Evolutionary conservation across 2,113 vertebrate species (phyloP), one percentile per base, ranked within the genome.

Genomic region (Copsychus sechellarum): DNA sequence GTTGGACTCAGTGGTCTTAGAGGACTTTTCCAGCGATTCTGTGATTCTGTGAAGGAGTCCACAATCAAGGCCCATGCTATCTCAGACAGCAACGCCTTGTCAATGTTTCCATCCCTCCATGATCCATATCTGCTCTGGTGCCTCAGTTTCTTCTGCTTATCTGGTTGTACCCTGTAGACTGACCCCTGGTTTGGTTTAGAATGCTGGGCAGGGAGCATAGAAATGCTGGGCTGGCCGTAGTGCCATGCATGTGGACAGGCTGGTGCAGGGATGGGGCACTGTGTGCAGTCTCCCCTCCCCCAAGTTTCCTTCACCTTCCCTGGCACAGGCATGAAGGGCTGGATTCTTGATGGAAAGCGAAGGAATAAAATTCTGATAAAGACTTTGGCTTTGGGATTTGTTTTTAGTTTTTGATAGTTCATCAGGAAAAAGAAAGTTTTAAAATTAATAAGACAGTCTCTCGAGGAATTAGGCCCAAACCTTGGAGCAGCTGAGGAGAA

Each of bases 41-140:
- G 57, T 29, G 36, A 19, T 72, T 65, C 58, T 19, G 1, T 23
- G 43, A 48, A 72, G 34, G 18, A 88, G 8, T 33, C 42, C 47
- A 11, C 66, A 38, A 0, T 7, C 48, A 17, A 36, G 22, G 33
- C 69, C 34, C 36, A 6, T 0, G 3, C 56, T 38, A 18, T 28
- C 17, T 42, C 57, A 57, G 42, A 77, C 29, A 42, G 24, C 42
- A 29, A 13, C 12, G 10, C 42, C 90, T 40, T 76, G 25, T 53
- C 58, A 33, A 5, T 0, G 0, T 3, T 8, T 5, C 45, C 50
- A 12, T 28, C 2, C 1, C 29, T 42, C 24, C 34, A 14, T 0
- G 0, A 33, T 12, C 16, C 1, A 5, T 29, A 25, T 13, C 14
- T 69, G 18, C 28, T 21, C 48, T 17, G 34, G 21, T 28, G 40